Evolutionary conservation across 2,113 vertebrate species (phyloP).

Genomic region (Ceyx cyanopectus): DNA sequence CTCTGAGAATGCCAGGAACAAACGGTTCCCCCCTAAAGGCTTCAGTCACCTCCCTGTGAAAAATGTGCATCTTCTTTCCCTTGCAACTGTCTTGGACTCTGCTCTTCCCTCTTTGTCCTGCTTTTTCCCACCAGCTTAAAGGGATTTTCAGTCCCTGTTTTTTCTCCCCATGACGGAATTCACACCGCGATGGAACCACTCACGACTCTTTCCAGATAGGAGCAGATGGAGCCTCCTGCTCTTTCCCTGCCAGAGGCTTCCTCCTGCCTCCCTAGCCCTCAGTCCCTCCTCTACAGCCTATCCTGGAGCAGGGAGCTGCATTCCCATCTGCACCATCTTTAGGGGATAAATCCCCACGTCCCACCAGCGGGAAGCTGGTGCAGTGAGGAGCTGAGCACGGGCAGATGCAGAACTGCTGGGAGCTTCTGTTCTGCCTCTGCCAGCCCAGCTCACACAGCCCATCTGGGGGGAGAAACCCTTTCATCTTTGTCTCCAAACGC

Average conservation of each 20-base stretch:
- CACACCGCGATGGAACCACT: not conserved
- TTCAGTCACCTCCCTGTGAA: not conserved
- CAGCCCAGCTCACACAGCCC: not conserved
- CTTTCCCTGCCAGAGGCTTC: not conserved
- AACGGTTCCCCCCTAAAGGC: not conserved
- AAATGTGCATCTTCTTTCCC: not conserved
- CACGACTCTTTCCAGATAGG: not conserved
- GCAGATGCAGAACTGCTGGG: no score
- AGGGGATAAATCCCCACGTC: not conserved
- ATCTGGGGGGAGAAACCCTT: not conserved
- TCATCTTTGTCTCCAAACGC: accelerated
- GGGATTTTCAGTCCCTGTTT: not conserved
- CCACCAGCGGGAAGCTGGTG: not conserved
- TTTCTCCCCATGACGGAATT: not conserved
- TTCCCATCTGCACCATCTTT: accelerated
- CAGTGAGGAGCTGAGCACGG: accelerated
- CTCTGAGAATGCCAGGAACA: not conserved
- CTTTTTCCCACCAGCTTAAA: not conserved
- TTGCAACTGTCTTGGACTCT: not conserved
- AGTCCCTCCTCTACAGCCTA: not conserved
- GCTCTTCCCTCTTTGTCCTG: not conserved
- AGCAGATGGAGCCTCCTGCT: conserved; percentile 40
- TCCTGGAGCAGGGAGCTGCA: not conserved
- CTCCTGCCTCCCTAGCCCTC: not conserved
- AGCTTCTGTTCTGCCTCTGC: accelerated